Conservation (phyloP, 2,888 invertebrate species). For the Pterostichus niger region DNA sequence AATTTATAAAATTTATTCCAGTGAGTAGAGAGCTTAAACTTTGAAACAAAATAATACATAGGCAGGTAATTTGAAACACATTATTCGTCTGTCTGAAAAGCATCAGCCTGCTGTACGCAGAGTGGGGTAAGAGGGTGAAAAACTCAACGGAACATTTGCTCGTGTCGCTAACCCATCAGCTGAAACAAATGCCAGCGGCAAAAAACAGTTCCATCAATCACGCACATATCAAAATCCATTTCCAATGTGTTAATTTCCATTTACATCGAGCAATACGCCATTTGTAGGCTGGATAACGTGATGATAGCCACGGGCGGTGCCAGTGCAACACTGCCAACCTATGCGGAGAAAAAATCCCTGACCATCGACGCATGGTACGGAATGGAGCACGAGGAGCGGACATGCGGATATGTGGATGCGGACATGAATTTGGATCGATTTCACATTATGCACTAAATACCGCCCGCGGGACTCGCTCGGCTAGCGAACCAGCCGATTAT, state of each 20-base stretch:
- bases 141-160: slow-evolving; percentile 48
- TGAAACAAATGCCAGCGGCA: slow-evolving; percentile 44
- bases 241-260: slow-evolving; percentile 64
- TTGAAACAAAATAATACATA: slow-evolving; percentile 26
- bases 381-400: slow-evolving; percentile 8
- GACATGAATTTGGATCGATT: slow-evolving; percentile 62
- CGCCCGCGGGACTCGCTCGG: slow-evolving; percentile 27
- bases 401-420: neutral
- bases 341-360: slow-evolving; percentile 29
- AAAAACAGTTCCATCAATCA: slow-evolving; percentile 63
- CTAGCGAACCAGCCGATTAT: slow-evolving; percentile 69
- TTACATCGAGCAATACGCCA: slow-evolving; percentile 54
- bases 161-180: slow-evolving; percentile 46
- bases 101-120: neutral
- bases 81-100: slow-evolving; percentile 26
- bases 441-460: slow-evolving; percentile 67
- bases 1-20: slow-evolving; percentile 40
- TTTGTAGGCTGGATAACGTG: slow-evolving; percentile 40
- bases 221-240: slow-evolving; percentile 62
- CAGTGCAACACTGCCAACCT: slow-evolving; percentile 18
- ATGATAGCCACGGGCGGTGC: slow-evolving; percentile 35
- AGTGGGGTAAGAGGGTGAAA: neutral
- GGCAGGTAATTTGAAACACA: slow-evolving; percentile 35
- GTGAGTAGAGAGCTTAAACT: slow-evolving; percentile 11
- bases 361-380: slow-evolving; percentile 47